These are phyloP conservation scores for Myotis brandtii DNA, from an alignment of 2,113 vertebrate species.

Conservation along the genomic window DNA sequence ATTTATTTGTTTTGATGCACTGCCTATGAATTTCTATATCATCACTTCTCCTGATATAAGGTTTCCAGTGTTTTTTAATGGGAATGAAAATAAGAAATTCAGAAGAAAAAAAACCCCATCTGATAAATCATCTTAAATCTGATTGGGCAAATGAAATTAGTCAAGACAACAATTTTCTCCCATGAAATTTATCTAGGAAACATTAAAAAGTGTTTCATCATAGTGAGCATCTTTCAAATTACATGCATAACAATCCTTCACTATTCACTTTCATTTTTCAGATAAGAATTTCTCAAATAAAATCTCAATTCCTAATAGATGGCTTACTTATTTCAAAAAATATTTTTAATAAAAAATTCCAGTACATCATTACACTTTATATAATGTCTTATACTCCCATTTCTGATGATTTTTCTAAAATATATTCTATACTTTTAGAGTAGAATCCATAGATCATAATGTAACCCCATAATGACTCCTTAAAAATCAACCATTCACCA, in stretches of 20 bases:
- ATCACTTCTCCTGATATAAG: background rate
- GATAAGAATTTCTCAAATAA: constrained; percentile 17
- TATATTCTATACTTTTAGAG: background rate
- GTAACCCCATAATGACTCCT: background rate
- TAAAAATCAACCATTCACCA: background rate
- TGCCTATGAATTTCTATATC: background rate
- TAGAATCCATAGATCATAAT: background rate
- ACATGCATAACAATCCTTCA: background rate
- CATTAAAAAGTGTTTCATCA: background rate
- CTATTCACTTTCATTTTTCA: background rate
- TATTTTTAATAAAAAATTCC: constrained; percentile 34
- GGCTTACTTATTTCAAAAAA: constrained; percentile 7
- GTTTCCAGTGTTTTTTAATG: background rate
- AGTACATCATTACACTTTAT: background rate
- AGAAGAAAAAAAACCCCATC: background rate
- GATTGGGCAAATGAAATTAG: background rate
- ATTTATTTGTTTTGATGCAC: background rate
- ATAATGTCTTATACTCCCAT: background rate
- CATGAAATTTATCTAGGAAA: constrained; percentile 21
- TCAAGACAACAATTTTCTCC: background rate
- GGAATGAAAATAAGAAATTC: constrained; percentile 6
- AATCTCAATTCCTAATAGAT: background rate
- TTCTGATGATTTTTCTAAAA: background rate
- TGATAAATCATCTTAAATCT: constrained; percentile 6
- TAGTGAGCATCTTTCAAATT: background rate